These are phyloP conservation scores for Oxygymnocypris stewartii DNA, from an alignment of 2,113 vertebrate genomes.

Conservation along the genomic window DNA sequence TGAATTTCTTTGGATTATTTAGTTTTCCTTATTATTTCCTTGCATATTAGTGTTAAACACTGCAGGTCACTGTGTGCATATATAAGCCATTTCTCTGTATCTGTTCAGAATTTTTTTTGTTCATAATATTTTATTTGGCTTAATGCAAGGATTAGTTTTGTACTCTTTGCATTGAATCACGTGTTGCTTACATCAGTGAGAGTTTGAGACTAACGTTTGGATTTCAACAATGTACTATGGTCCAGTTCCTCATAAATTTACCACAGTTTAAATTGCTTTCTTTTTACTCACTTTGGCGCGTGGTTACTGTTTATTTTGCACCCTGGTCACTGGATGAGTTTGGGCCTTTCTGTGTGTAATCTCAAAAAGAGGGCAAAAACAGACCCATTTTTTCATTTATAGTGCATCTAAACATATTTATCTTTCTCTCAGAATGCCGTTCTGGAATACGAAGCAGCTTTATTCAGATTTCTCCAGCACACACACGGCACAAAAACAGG, in stretches of 20 bases:
- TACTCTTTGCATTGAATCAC: neutral
- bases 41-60: no score
- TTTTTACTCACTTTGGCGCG: neutral
- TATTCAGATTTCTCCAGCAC: constrained; percentile 1
- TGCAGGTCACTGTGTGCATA: no score
- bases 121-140: neutral
- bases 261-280: neutral
- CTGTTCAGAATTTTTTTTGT: neutral
- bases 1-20: no score
- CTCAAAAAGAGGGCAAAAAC: neutral
- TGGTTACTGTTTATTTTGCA: neutral
- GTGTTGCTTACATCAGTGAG: neutral
- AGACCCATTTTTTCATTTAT: neutral
- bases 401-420: neutral
- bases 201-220: no score
- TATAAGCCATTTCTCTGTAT: no score
- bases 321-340: neutral
- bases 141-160: neutral
- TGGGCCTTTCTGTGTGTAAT: neutral
- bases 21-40: no score
- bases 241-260: neutral
- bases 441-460: constrained; percentile 20
- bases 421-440: neutral
- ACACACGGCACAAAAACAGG: neutral
- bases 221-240: neutral